Evolutionary conservation across 2,797 vertebrate species (phyloP), one percentile per base, ranked within the genome.

Genomic region (Epinephelus coioides): DNA sequence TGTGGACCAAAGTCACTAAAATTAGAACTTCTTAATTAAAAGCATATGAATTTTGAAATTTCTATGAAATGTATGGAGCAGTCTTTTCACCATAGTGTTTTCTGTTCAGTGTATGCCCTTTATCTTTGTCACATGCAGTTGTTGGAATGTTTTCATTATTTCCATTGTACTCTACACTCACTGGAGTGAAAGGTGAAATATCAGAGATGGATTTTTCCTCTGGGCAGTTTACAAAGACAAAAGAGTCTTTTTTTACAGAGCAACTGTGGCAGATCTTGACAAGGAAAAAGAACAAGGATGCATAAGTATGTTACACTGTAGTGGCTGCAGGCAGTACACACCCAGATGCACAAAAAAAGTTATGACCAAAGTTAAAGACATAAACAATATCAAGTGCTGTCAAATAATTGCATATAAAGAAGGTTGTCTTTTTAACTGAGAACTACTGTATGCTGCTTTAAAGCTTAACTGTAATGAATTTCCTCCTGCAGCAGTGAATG

Each of bases 401-500:
- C n/a, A 30, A 8, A 47, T 40, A n/a, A 55, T 19, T 27, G 14
- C 4, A 13, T 6, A 8, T 63, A 50, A 13, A 19, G 38, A 34
- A 23, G 30, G 4, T 8, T 34, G 30, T 34, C 30, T 34, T 34
- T 34, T 34, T 34, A 15, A 47, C 19, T 4, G 10, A 13, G 2
- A 25, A 23, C n/a, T 43, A 4, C 2, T 60, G 14, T 21, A 60
- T 61, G 59, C 38, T 14, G 27, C 47, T 38, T 69, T 2, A 19
- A 9, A 51, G 3, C 7, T 30, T 49, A 5, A 73, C 34, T 10
- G 15, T 60, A 23, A 6, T 60, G 5, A 8, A 10, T 62, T 27
- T 73, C 6, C 27, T 14, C 21, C 23, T 44, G 12, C 87, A 95
- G 94, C 84, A 34, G 63, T 56, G 6, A 94, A 92, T 0, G 74